These are phyloP conservation scores for Drosophila fungiperda DNA, from an alignment of 2,888 invertebrate species.

Conservation along the genomic window DNA sequence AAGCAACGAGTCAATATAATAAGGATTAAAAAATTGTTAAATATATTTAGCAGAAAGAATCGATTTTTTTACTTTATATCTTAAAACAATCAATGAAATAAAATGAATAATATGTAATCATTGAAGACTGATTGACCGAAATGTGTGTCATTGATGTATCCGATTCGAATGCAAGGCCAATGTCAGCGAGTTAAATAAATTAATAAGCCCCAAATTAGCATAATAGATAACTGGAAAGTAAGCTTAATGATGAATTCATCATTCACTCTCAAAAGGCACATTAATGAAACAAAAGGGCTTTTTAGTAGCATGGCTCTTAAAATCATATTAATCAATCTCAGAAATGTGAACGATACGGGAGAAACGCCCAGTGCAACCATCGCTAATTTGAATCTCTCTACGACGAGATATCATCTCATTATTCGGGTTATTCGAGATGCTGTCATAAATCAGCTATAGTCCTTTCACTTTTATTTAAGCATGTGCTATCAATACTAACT, in stretches of 20 bases:
- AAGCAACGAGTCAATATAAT: conserved; percentile 1
- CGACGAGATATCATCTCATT: conserved; percentile 3
- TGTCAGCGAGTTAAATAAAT: conserved; percentile 51
- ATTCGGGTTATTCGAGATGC: conserved; percentile 10
- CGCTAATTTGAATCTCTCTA: neutral
- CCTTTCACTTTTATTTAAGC: conserved; percentile 64
- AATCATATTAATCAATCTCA: neutral
- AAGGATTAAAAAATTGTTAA: neutral
- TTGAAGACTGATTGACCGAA: conserved; percentile 53
- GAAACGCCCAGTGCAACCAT: neutral
- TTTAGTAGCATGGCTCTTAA: neutral
- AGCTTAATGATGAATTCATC: conserved; percentile 4
- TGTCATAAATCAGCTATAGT: conserved; percentile 17
- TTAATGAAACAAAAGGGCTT: neutral
- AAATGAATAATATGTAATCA: conserved; percentile 39
- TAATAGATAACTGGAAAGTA: conserved; percentile 47
- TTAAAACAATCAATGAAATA: conserved; percentile 9
- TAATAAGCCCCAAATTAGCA: conserved; percentile 63
- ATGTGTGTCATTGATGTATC: conserved; percentile 52
- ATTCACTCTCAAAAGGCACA: neutral
- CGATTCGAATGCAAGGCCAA: conserved; percentile 53
- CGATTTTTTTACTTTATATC: neutral
- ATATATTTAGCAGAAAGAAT: too few relatives aligned
- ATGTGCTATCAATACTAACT: conserved; percentile 30
- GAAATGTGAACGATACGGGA: neutral